Evolutionary conservation across 1,140 invertebrate genomes (phyloP).

Genomic region (Goniozus legneri): DNA sequence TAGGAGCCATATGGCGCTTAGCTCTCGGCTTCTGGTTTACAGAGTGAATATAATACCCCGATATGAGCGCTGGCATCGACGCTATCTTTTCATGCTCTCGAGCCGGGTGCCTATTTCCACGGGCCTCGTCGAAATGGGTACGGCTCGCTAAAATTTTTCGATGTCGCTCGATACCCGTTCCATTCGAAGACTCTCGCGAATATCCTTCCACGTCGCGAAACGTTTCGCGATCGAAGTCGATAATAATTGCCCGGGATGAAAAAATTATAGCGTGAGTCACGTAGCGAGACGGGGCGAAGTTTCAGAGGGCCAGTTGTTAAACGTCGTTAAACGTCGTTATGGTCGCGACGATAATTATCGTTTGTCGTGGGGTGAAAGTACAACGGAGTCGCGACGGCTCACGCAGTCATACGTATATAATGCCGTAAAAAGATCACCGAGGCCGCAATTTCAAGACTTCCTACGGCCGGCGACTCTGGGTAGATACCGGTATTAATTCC

Average conservation of each 20-base stretch:
- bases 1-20: slow-evolving; percentile 39
- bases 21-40: slow-evolving; percentile 40
- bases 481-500: slow-evolving; percentile 31
- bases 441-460: slow-evolving; percentile 25
- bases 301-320: slow-evolving; percentile 26
- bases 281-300: slow-evolving; percentile 15
- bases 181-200: no score
- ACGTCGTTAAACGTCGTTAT: slow-evolving; percentile 30
- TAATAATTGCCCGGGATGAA: neutral
- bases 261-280: slow-evolving; percentile 10
- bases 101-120: no score
- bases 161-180: no score
- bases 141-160: no score
- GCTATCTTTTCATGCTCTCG: slow-evolving; percentile 34
- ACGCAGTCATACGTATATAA: slow-evolving; percentile 3
- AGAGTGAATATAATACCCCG: slow-evolving; percentile 45
- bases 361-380: slow-evolving; percentile 6
- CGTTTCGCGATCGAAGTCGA: neutral
- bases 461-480: slow-evolving; percentile 11
- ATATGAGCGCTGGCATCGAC: slow-evolving; percentile 33
- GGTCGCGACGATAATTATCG: slow-evolving; percentile 28
- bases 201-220: neutral
- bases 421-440: slow-evolving; percentile 22
- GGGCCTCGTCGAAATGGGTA: no score
- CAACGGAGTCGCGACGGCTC: neutral